Conservation (phyloP, 2,888 invertebrate species). For the Ichneumoninae sp. region DNA sequence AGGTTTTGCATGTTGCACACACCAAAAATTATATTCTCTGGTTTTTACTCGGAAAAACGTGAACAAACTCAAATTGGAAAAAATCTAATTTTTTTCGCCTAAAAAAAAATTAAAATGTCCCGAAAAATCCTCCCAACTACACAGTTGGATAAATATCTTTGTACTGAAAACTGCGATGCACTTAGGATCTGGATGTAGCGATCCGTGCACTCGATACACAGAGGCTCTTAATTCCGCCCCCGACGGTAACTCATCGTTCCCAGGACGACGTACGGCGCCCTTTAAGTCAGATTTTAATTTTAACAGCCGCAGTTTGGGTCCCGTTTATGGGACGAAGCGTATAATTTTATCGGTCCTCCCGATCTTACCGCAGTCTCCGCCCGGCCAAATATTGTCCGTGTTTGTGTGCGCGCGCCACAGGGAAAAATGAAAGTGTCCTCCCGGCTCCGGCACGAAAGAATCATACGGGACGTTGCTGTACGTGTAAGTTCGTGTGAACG, state of each 20-base stretch:
- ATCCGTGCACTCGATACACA: slow-evolving; percentile 15
- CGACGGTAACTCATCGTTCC: slow-evolving; percentile 63
- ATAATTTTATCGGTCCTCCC: slow-evolving; percentile 82
- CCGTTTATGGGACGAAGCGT: slow-evolving; percentile 81
- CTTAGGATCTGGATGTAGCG: neutral
- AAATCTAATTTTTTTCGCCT: too few relatives aligned
- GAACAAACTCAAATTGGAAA: too few relatives aligned
- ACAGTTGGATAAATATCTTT: too few relatives aligned
- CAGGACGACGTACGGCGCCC: slow-evolving; percentile 68
- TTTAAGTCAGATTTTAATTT: slow-evolving; percentile 82
- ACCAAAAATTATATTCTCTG: too few relatives aligned
- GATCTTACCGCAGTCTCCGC: slow-evolving; percentile 79
- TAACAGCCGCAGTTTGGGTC: slow-evolving; percentile 79
- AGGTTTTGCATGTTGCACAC: too few relatives aligned
- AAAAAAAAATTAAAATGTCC: too few relatives aligned
- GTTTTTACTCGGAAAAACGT: too few relatives aligned
- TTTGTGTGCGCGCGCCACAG: slow-evolving; percentile 44
- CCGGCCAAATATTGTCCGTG: slow-evolving; percentile 74
- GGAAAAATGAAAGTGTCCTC: slow-evolving; percentile 65
- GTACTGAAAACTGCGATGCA: too few relatives aligned
- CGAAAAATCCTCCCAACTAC: too few relatives aligned
- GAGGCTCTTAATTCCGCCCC: slow-evolving; percentile 13
- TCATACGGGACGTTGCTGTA: slow-evolving; percentile 39
- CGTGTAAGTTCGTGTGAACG: slow-evolving; percentile 50
- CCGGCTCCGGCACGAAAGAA: slow-evolving; percentile 38